phyloP scores from a whole-genome alignment of 2,797 vertebrate genomes.

The Chiroxiphia lanceolata region DNA sequence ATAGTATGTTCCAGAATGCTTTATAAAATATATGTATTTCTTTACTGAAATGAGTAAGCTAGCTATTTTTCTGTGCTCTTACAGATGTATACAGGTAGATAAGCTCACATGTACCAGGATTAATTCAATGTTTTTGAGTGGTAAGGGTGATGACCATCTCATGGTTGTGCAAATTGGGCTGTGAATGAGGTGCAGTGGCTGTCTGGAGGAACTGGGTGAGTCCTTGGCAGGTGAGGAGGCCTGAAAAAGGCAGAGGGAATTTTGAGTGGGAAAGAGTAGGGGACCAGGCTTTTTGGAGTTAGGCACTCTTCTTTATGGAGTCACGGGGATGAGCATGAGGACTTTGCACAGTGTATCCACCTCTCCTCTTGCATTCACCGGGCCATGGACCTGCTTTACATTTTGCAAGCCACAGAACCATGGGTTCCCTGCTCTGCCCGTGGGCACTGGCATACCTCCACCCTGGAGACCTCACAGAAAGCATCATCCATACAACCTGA shows the following conservation, averaged over 20 bases:
- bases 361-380: not conserved
- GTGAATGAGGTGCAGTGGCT: not conserved
- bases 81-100: not conserved
- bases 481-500: not conserved
- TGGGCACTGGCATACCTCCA: not conserved
- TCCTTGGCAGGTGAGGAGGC: not conserved
- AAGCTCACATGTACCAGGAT: not conserved
- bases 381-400: not conserved
- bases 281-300: not conserved
- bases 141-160: not conserved
- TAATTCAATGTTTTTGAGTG: not conserved
- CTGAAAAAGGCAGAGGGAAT: not conserved
- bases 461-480: not conserved
- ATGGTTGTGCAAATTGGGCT: rapidly evolving
- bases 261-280: not conserved
- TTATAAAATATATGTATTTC: not conserved
- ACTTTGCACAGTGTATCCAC: not conserved
- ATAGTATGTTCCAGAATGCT: not conserved
- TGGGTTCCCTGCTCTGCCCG: not conserved
- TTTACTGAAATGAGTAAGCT: not conserved
- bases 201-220: not conserved
- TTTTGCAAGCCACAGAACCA: not conserved
- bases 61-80: not conserved
- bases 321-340: not conserved
- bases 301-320: not conserved